These are phyloP conservation scores for Macroteleia sp. DNA, from an alignment of 2,888 invertebrate species.

Conservation along the genomic window DNA sequence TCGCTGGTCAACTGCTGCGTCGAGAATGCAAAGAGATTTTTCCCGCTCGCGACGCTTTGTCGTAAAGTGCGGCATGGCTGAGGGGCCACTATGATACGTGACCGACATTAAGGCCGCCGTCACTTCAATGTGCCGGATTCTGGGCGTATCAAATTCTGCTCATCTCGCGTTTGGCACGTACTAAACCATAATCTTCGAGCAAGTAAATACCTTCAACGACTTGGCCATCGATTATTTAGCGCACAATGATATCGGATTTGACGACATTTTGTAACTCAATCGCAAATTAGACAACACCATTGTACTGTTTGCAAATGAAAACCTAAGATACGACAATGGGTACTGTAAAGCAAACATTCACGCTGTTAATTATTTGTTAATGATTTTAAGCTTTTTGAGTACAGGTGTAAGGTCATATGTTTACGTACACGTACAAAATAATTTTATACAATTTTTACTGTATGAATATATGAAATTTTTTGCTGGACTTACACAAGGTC, in stretches of 20 bases:
- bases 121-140: constrained; percentile 61
- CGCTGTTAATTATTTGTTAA: no score
- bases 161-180: constrained; percentile 66
- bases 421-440: no score
- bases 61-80: constrained; percentile 62
- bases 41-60: constrained; percentile 63
- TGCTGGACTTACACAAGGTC: no score
- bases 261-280: constrained; percentile 41
- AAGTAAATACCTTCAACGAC: constrained; percentile 50
- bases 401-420: no score
- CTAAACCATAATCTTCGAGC: constrained; percentile 59
- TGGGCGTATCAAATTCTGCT: constrained; percentile 65
- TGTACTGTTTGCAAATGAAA: no score
- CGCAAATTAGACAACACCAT: no score
- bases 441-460: no score
- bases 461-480: no score
- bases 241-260: constrained; percentile 29
- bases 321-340: no score
- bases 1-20: constrained; percentile 63
- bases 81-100: constrained; percentile 71
- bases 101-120: constrained; percentile 70
- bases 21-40: constrained; percentile 63
- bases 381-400: no score
- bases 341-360: no score
- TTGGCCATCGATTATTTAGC: constrained; percentile 51